Evolutionary conservation across 2,797 vertebrate species (phyloP).

Genomic region (Trematomus bernacchii): DNA sequence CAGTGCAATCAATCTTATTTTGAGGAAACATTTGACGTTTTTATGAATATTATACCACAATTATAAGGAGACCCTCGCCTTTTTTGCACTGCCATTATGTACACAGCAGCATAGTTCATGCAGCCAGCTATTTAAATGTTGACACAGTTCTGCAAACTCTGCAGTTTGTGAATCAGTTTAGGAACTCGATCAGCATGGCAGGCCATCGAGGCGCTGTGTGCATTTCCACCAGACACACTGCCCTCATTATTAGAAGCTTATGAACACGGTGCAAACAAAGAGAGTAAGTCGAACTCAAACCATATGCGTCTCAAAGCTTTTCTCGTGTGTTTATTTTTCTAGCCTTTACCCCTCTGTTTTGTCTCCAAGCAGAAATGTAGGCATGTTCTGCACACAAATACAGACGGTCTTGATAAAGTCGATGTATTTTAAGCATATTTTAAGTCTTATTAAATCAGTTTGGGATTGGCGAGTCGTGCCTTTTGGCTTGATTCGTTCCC

Average conservation of each 20-base stretch:
- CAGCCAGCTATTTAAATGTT: constrained; percentile 35
- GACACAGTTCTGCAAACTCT: constrained; percentile 12
- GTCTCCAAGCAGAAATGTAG: constrained; percentile 39
- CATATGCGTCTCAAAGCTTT: constrained; percentile 54
- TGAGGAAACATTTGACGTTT: neutral
- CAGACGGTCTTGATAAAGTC: constrained; percentile 14
- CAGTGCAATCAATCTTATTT: neutral
- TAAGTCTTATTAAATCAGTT: constrained; percentile 45
- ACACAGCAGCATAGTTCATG: neutral
- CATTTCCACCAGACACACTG: constrained; percentile 35
- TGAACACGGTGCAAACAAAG: constrained; percentile 26
- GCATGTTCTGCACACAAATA: constrained; percentile 16
- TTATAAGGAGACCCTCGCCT: too few species aligned
- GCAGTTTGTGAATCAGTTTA: constrained; percentile 50
- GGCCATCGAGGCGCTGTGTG: constrained; percentile 24
- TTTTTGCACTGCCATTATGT: neutral
- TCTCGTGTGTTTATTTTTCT: constrained; percentile 41
- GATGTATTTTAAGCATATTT: constrained; percentile 45
- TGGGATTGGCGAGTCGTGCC: constrained; percentile 38
- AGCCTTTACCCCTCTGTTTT: constrained; percentile 32
- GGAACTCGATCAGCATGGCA: constrained; percentile 33
- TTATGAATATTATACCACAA: neutral
- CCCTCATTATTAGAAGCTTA: constrained; percentile 52
- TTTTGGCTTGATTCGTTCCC: constrained; percentile 28
- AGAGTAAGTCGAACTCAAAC: constrained; percentile 53